Evolutionary conservation across 2,888 invertebrate species (phyloP).

Genomic region (Eurytoma californica): DNA sequence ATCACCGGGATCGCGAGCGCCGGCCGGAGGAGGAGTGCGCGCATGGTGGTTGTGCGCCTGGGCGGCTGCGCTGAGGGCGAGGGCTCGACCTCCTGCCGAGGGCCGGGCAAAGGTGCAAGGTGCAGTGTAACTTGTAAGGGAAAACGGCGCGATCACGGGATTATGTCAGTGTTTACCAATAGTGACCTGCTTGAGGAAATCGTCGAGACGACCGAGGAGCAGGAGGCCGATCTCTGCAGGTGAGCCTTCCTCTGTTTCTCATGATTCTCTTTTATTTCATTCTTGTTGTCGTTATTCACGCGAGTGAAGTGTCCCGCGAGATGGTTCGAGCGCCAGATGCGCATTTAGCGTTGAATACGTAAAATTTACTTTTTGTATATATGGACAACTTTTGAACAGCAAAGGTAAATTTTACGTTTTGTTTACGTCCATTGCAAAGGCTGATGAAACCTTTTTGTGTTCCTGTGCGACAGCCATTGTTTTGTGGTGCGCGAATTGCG

Average conservation of each 20-base stretch:
- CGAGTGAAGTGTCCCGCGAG: not conserved
- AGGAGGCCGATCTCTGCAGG: slow-evolving; percentile 71
- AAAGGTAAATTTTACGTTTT: too few relatives aligned
- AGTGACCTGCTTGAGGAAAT: slow-evolving; percentile 77
- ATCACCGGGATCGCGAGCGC: too few relatives aligned
- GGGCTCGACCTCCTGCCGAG: slow-evolving; percentile 68
- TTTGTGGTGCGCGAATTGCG: too few relatives aligned
- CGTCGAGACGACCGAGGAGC: slow-evolving; percentile 76
- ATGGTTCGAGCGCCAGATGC: not conserved
- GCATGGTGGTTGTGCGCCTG: too few relatives aligned
- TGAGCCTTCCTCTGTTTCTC: slow-evolving; percentile 57
- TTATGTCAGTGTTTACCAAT: slow-evolving; percentile 78
- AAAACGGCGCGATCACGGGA: slow-evolving; percentile 63
- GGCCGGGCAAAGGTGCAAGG: slow-evolving; percentile 60
- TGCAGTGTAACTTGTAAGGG: slow-evolving; percentile 53
- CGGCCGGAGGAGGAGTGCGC: too few relatives aligned
- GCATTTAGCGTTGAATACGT: too few relatives aligned
- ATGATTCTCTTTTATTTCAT: not conserved
- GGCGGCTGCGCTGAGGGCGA: too few relatives aligned
- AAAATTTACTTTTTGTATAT: too few relatives aligned
- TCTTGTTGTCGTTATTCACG: not conserved
- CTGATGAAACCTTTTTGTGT: too few relatives aligned
- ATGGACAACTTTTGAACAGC: too few relatives aligned
- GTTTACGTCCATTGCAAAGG: too few relatives aligned
- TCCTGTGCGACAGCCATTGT: too few relatives aligned